Evolutionary conservation across 2,113 vertebrate species (phyloP).

Genomic region (Lonchura striata): DNA sequence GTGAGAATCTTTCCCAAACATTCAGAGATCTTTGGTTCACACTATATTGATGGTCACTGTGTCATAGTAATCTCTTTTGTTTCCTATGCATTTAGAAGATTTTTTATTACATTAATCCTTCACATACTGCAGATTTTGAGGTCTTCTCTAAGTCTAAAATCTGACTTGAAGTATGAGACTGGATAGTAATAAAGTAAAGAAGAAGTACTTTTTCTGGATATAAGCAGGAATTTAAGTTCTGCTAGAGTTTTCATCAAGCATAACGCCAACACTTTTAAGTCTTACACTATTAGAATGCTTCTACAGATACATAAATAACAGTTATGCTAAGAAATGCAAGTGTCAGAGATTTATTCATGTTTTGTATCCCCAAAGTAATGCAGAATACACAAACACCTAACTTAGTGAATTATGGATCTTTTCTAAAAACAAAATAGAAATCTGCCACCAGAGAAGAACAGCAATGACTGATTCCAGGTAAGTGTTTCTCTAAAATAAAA

Average conservation of each 20-base stretch:
- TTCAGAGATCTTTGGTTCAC: neutral
- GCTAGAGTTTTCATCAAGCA: neutral
- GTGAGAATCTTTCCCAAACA: neutral
- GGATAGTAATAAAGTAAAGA: neutral
- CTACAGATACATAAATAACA: neutral
- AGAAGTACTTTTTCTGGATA: neutral
- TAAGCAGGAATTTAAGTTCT: neutral
- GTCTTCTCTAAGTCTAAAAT: neutral
- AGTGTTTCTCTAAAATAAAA: conserved; percentile 29
- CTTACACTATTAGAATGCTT: conserved; percentile 15
- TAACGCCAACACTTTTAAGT: neutral
- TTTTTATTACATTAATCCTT: conserved; percentile 35
- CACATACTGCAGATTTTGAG: neutral
- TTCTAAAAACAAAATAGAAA: conserved; percentile 35
- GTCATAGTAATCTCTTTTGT: neutral
- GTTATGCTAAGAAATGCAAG: neutral
- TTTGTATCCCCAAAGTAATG: conserved; percentile 2
- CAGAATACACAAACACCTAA: conserved; percentile 21
- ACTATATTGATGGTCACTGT: neutral
- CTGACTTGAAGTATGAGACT: conserved; percentile 7
- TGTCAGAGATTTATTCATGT: conserved; percentile 3
- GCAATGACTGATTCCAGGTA: conserved; percentile 31
- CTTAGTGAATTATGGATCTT: conserved; percentile 46
- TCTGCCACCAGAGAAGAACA: conserved; percentile 16
- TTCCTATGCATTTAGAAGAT: conserved; percentile 9